These are phyloP conservation scores for Tachypleus tridentatus DNA, from an alignment of 1,140 invertebrate genomes.

Conservation along the genomic window DNA sequence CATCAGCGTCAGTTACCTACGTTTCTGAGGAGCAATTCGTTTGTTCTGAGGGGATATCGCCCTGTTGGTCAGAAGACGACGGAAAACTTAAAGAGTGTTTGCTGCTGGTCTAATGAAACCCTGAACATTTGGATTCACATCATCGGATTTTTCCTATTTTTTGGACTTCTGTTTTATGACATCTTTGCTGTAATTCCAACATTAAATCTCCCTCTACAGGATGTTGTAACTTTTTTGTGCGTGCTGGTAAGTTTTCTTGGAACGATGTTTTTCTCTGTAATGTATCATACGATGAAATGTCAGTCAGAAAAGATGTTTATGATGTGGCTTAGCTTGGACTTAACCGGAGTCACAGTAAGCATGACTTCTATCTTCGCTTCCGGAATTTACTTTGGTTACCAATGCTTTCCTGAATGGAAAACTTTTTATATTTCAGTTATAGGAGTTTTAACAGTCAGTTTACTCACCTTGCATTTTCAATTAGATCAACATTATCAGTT, in stretches of 20 bases:
- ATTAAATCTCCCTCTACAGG: constrained; percentile 25
- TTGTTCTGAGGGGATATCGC: not conserved
- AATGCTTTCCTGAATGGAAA: constrained; percentile 73
- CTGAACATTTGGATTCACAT: constrained; percentile 96
- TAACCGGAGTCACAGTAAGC: constrained; percentile 84
- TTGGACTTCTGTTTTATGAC: constrained; percentile 70
- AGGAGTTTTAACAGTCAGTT: constrained; percentile 26
- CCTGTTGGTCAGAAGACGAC: not conserved
- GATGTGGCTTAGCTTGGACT: constrained; percentile 76
- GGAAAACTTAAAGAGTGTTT: constrained; percentile 48
- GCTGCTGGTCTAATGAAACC: constrained; percentile 95
- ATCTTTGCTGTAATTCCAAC: constrained; percentile 42
- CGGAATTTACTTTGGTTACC: constrained; percentile 93
- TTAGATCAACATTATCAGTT: constrained; percentile 11
- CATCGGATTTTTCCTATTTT: constrained; percentile 77
- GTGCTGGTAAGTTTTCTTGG: not conserved
- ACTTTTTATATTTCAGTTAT: constrained; percentile 61
- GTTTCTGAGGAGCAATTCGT: not conserved
- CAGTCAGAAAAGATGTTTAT: constrained; percentile 74
- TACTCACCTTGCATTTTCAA: constrained; percentile 8
- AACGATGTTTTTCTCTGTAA: constrained; percentile 70
- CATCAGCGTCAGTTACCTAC: not conserved
- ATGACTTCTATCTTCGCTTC: constrained; percentile 87
- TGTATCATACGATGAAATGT: constrained; percentile 91
- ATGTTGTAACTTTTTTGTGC: not conserved